Conservation (phyloP, 2,797 vertebrate species). For the Gymnothorax reevesii region DNA sequence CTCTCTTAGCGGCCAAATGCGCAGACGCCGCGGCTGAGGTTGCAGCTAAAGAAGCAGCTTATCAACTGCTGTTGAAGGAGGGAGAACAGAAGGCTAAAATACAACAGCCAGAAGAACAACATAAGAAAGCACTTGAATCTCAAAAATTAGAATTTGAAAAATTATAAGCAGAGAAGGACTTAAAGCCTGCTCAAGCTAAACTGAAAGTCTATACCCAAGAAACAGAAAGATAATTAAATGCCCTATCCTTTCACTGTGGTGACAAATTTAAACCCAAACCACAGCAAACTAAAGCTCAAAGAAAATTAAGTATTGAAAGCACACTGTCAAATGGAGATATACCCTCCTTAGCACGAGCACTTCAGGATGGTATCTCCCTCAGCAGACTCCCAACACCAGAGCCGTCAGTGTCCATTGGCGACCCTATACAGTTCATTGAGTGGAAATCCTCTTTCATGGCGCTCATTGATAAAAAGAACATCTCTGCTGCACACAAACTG, state of each 20-base stretch:
- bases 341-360: conserved; percentile 18
- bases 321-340: neutral
- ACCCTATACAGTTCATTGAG: conserved; percentile 39
- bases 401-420: conserved; percentile 32
- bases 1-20: neutral
- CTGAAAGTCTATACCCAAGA: conserved; percentile 29
- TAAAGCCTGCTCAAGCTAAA: conserved; percentile 32
- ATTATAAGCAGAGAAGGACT: conserved; percentile 28
- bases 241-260: neutral
- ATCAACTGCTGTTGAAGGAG: conserved; percentile 29
- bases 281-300: neutral
- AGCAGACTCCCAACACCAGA: conserved; percentile 41
- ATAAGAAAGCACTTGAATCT: conserved; percentile 31
- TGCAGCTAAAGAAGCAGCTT: conserved; percentile 29
- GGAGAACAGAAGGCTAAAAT: conserved; percentile 35
- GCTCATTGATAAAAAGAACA: conserved; percentile 26
- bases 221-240: conserved; percentile 16
- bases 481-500: conserved; percentile 32
- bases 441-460: conserved; percentile 38
- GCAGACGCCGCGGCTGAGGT: conserved; percentile 32
- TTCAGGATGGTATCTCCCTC: conserved; percentile 39
- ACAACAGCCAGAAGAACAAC: conserved; percentile 29
- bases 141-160: conserved; percentile 31
- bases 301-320: neutral
- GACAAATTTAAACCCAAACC: neutral